Evolutionary conservation across 2,797 vertebrate species (phyloP).

Genomic region (Adelosebastes latens): DNA sequence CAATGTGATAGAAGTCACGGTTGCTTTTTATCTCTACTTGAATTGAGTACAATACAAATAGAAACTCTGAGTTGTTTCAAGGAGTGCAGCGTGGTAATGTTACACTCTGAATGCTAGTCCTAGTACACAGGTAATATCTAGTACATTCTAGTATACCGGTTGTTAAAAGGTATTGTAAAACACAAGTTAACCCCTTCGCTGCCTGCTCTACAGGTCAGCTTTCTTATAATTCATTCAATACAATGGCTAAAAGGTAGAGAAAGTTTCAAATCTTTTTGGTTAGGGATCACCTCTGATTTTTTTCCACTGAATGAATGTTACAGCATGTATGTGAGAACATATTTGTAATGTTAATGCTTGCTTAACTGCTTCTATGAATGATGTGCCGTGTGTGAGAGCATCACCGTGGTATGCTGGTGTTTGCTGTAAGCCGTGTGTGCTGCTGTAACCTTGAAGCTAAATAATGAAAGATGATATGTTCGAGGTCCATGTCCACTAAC

Average conservation of each 20-base stretch:
- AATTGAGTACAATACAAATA: constrained; percentile 75
- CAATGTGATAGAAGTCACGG: constrained; percentile 66
- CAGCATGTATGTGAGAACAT: constrained; percentile 18
- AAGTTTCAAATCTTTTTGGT: constrained; percentile 58
- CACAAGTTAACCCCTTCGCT: constrained; percentile 73
- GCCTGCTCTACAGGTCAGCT: constrained; percentile 86
- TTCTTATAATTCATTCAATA: constrained; percentile 28
- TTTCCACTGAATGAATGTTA: constrained; percentile 39
- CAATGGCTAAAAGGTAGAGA: constrained; percentile 52
- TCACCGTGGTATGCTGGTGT: constrained; percentile 37
- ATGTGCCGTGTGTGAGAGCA: constrained; percentile 38
- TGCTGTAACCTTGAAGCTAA: constrained; percentile 51
- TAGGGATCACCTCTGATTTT: constrained; percentile 47
- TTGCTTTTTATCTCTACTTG: constrained; percentile 78
- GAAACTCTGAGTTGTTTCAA: constrained; percentile 56
- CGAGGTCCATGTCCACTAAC: constrained; percentile 57
- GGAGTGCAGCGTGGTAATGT: constrained; percentile 63
- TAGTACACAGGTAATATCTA: constrained; percentile 79
- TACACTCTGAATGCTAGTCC: constrained; percentile 73
- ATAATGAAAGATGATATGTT: constrained; percentile 55
- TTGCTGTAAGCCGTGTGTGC: constrained; percentile 40
- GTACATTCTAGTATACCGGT: constrained; percentile 80
- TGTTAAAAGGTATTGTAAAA: constrained; percentile 73
- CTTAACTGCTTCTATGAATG: constrained; percentile 25
- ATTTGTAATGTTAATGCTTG: constrained; percentile 12